A percentile compares a stretch with the other conserved stretches of the same genome.
Evolutionary conservation across 2,797 vertebrate species (phyloP).

Genomic region (Sphenopsis melanotis): DNA sequence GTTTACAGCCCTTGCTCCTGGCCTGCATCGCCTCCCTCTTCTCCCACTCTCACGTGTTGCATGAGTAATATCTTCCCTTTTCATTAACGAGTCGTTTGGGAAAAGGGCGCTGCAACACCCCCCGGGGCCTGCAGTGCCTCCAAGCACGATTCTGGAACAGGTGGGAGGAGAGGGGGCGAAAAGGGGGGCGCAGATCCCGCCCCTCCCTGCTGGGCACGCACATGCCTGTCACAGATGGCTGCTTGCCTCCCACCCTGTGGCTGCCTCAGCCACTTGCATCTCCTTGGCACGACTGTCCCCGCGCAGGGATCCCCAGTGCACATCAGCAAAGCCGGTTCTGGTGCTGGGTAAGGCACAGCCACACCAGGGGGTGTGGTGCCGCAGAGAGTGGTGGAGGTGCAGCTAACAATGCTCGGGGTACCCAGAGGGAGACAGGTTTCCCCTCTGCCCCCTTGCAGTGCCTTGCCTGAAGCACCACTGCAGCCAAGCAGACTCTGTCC

Average conservation of each 20-base stretch:
- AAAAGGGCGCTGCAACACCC: neutral
- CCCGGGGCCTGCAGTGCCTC: neutral
- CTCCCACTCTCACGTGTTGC: neutral
- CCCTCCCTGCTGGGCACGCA: neutral
- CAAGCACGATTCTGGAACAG: neutral
- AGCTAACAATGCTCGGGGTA: neutral
- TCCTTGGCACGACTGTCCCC: neutral
- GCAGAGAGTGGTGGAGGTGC: neutral
- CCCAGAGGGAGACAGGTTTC: neutral
- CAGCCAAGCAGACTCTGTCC: neutral
- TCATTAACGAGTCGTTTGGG: neutral
- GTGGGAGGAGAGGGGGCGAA: neutral
- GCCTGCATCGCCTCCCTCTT: neutral
- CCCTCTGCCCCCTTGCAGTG: neutral
- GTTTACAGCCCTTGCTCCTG: neutral
- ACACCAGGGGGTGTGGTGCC: neutral
- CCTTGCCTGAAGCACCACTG: neutral
- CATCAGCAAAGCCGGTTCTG: neutral
- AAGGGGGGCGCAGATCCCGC: neutral
- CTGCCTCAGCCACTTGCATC: neutral
- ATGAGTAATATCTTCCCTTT: neutral
- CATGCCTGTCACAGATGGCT: neutral
- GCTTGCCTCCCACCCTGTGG: neutral
- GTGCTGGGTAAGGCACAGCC: neutral
- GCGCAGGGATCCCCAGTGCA: neutral